phyloP scores from a whole-genome alignment of 2,113 vertebrate genomes.

The Scytalopus superciliaris region DNA sequence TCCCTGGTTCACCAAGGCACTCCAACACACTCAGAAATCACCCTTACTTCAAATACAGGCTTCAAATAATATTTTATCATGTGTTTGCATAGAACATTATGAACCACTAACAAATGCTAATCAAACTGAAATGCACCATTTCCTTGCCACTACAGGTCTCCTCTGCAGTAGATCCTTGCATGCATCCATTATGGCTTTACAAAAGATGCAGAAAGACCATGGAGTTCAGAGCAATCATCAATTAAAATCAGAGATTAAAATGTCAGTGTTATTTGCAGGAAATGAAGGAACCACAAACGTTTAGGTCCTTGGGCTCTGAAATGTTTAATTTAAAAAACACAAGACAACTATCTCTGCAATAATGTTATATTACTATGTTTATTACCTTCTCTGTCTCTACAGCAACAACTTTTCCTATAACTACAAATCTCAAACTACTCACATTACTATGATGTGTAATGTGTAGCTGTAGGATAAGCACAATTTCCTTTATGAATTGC shows the following conservation, averaged over 20 bases:
- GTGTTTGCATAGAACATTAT: neutral
- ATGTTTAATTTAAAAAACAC: neutral
- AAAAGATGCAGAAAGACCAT: neutral
- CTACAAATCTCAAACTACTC: neutral
- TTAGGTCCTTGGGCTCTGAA: neutral
- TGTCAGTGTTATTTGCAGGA: neutral
- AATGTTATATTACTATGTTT: neutral
- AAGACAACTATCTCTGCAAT: neutral
- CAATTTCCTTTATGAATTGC: constrained; percentile 5
- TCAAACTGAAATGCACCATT: neutral
- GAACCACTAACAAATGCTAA: neutral
- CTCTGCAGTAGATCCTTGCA: neutral
- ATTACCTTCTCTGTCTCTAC: neutral
- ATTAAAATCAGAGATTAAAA: neutral
- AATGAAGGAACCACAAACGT: neutral
- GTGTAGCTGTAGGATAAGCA: neutral
- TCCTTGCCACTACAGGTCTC: neutral
- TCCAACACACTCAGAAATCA: neutral
- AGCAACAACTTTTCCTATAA: neutral
- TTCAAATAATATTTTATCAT: neutral
- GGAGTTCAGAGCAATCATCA: neutral
- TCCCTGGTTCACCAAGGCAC: neutral
- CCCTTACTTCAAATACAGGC: neutral
- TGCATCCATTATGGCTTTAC: neutral
- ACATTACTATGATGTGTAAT: neutral